Base-by-base conservation (phyloP, 2,888 invertebrate genomes). In the Caenorhabditis sp. region DNA sequence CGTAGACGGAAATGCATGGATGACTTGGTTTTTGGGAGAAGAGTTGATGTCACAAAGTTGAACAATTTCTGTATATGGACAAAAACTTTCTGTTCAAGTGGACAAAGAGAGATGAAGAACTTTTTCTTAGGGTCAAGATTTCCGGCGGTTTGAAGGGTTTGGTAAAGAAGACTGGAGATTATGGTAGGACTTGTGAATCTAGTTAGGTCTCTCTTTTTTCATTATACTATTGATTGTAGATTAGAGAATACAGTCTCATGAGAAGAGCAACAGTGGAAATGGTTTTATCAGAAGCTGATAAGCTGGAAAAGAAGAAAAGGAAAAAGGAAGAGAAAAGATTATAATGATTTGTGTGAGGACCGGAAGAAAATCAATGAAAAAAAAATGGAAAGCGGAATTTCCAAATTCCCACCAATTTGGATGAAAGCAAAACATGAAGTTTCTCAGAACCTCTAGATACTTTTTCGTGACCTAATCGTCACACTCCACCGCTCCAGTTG, bases 11-110 rank as follows among this genome's bases (percentile, higher is more conserved):
- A 35, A 35, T 35, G 8, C 31, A 38, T 38, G 38, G 38, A 38
- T 38, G 38, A 38, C 38, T 38, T 38, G 38, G 38, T 38, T 38
- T 35, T 19, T 35, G 8, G 35, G 19, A 35, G 19, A n/a, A 22
- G 19, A 35, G 22, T 26, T 24, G 51, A 19, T 72, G 49, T 19
- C 56, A 56, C 28, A 56, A 73, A 54, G 38, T 74, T 74, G 70
- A 58, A 70, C 58, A 28, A 19, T 16, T 49, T 22, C 6, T 38
- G n/a, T n/a, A n/a, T n/a, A n/a, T n/a, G n/a, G n/a, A n/a, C n/a
- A n/a, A n/a, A n/a, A n/a, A n/a, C 2, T 38, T 38, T 38, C 38
- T 5, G 38, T 51, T 69, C 28, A 47, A 58, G 70, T 68, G 68
- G 68, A 16, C 44, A 38, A 22, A 54, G 19, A 61, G 19, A 54